Conservation (phyloP, 2,113 vertebrate species). For the Phasianus colchicus region DNA sequence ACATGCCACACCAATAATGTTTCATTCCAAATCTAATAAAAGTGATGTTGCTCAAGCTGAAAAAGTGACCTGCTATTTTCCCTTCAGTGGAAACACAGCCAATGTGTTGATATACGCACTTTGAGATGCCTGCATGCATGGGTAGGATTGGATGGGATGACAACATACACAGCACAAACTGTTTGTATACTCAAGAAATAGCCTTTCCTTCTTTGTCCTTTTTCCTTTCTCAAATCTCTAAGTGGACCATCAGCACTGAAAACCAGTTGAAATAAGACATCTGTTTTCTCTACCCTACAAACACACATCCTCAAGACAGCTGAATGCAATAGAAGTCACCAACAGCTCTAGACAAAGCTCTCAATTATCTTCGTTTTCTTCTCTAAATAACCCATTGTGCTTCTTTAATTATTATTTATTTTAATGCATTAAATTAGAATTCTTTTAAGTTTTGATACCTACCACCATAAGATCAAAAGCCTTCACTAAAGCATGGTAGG, state of each 20-base stretch:
- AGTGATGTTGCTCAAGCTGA: slow-evolving; percentile 34
- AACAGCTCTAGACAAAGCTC: background rate
- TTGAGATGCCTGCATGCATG: background rate
- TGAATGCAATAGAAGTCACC: background rate
- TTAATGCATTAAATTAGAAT: background rate
- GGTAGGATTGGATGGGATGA: background rate
- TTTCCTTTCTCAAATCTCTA: background rate
- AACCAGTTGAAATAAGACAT: background rate
- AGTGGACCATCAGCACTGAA: background rate
- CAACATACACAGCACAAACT: background rate
- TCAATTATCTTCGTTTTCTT: background rate
- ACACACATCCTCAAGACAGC: background rate
- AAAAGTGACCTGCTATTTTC: slow-evolving; percentile 66
- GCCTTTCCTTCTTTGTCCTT: background rate
- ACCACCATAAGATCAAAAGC: background rate
- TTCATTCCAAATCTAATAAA: slow-evolving; percentile 58
- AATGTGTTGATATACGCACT: slow-evolving; percentile 34
- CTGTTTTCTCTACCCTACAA: background rate
- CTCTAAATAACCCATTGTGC: background rate
- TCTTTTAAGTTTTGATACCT: background rate
- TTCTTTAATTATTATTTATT: background rate
- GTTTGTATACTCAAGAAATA: background rate
- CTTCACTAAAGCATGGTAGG: background rate
- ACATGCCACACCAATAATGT: background rate
- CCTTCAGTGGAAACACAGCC: slow-evolving; percentile 55